A percentile compares a stretch with the other conserved stretches of the same genome.
Conservation (phyloP, 1,140 invertebrate species). For the Limonius californicus region DNA sequence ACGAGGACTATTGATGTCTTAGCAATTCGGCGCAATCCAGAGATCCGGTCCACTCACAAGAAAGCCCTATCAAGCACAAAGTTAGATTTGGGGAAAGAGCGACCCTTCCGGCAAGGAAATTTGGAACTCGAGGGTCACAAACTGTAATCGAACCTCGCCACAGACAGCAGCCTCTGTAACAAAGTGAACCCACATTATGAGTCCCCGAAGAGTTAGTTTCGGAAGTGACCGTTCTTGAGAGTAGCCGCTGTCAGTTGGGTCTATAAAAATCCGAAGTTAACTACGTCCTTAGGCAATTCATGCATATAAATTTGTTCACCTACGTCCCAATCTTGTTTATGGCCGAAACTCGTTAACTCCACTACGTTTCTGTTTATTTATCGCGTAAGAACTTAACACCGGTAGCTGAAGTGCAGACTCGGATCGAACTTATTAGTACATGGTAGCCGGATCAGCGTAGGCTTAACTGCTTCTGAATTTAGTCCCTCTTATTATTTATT, state of each 20-base stretch:
- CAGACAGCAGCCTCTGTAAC: neutral
- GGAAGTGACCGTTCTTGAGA: constrained; percentile 27
- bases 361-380: constrained; percentile 25
- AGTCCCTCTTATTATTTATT: no score
- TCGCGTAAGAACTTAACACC: constrained; percentile 27
- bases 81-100: constrained; percentile 6
- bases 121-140: constrained; percentile 1
- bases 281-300: constrained; percentile 34
- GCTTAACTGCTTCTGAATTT: no score
- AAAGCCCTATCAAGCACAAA: neutral
- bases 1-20: neutral
- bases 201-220: constrained; percentile 20
- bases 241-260: constrained; percentile 21
- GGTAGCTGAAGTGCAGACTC: constrained; percentile 20
- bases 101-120: constrained; percentile 6
- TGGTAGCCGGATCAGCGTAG: no score
- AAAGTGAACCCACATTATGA: constrained; percentile 4
- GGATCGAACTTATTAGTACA: neutral
- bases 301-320: constrained; percentile 39
- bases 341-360: constrained; percentile 32
- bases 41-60: neutral
- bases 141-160: neutral
- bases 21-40: neutral
- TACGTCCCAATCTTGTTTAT: constrained; percentile 35
- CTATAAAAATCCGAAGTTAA: constrained; percentile 31